phyloP scores from a whole-genome alignment of 37 sponge, comb jelly and placozoan genomes.

The Cladorhizidae sp. region DNA sequence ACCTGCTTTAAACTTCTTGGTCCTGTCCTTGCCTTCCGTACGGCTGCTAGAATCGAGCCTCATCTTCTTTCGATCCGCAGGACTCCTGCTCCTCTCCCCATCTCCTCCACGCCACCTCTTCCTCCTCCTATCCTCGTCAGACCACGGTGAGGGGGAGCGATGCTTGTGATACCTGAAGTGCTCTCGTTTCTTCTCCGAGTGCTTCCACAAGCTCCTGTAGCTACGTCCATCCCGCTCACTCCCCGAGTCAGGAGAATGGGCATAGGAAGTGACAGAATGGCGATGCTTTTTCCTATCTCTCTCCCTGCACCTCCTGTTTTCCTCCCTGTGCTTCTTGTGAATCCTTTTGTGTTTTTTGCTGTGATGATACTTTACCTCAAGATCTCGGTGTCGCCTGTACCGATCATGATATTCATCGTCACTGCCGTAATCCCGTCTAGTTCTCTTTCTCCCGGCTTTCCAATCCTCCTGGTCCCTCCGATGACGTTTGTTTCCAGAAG shows the following conservation, averaged over 20 bases:
- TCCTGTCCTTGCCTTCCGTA: neutral
- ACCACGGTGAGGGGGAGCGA: neutral
- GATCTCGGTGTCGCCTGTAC: neutral
- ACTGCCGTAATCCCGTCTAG: neutral
- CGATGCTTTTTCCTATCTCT: neutral
- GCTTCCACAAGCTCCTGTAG: neutral
- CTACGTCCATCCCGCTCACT: neutral
- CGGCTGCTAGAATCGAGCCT: neutral
- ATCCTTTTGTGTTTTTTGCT: neutral
- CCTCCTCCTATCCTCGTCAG: conserved; percentile 14
- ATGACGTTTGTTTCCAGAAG: conserved; percentile 5
- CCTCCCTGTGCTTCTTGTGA: neutral
- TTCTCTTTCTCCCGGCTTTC: neutral
- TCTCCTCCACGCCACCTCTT: neutral
- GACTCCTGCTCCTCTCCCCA: neutral
- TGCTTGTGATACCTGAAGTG: neutral
- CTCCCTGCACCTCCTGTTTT: neutral
- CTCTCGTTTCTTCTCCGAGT: neutral
- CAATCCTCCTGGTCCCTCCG: neutral
- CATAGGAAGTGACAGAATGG: neutral
- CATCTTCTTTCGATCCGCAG: neutral
- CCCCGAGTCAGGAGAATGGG: neutral
- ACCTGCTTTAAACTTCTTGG: neutral
- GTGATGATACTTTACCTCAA: neutral
- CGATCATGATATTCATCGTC: neutral